Evolutionary conservation across 2,797 vertebrate genomes (phyloP), one percentile per base, ranked within the genome.

Genomic region (Nannoperca australis): DNA sequence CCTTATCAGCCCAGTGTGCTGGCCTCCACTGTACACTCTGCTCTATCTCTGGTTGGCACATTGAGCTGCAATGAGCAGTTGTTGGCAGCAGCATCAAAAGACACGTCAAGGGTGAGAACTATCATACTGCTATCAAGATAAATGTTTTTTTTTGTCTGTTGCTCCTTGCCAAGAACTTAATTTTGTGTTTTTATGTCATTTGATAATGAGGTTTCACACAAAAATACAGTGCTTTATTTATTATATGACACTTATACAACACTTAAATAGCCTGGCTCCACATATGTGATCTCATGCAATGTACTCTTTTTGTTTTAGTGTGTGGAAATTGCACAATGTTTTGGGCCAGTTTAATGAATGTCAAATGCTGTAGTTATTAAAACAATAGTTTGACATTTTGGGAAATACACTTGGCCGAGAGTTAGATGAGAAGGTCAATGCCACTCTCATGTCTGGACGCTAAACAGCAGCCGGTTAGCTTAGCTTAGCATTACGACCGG

Each of bases 71-170:
- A 61, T 47, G 9, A 86, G 66, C 75, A 51, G 62, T 79, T 83
- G 75, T 84, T 92, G 88, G 85, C 87, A 86, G 58, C 58, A 7
- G 70, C 85, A 74, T 89, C 83, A 90, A 89, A 81, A 82, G 73
- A 71, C 22, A 30, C 3, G 20, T 83, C 58, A 24, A 81, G 74
- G 77, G 79, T 84, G 80, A 81, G 73, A 86, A 88, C 55, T 60
- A 63, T 70, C 73, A 44, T 68, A 11, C 79, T 44, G 67, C 45
- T 61, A 69, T 89, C 79, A 65, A 82, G 80, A 85, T 87, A 54
- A 73, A 65, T 15, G 42, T 12, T 24, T 24, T 60, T n/a, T 47
- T 58, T 20, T 53, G 20, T 62, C 36, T 63, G 60, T 17, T 69
- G 38, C 10, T 73, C 30, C 36, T 38, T 27, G 77, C 68, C 67